Percentiles rank a stretch among this genome's conserved stretches.
These are phyloP conservation scores for Drosophila ficusphila DNA, from an alignment of 1,140 invertebrate genomes.

Conservation along the genomic window DNA sequence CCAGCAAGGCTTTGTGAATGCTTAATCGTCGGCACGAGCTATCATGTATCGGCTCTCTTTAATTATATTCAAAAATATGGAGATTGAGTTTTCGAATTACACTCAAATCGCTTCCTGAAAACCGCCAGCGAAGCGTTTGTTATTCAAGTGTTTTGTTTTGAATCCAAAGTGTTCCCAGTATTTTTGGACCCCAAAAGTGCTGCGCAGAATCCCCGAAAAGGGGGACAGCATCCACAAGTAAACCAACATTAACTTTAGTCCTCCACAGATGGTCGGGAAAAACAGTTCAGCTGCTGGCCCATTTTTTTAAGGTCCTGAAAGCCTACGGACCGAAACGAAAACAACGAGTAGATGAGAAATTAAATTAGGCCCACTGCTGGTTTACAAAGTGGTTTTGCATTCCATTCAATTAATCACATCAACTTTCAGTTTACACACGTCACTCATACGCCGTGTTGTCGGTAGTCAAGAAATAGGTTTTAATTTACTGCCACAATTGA, in stretches of 20 bases:
- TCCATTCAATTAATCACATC: constrained; percentile 8
- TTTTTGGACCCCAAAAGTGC: background rate
- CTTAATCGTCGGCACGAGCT: constrained; percentile 5
- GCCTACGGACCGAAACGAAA: background rate
- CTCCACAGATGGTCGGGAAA: constrained; percentile 38
- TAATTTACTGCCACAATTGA: constrained; percentile 30
- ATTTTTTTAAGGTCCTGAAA: background rate
- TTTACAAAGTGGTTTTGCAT: background rate
- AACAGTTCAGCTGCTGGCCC: background rate
- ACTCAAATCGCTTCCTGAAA: constrained; percentile 17
- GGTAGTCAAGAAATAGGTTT: background rate
- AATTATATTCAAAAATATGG: constrained; percentile 39
- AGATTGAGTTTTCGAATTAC: constrained; percentile 12
- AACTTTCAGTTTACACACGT: background rate
- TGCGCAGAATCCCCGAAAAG: constrained; percentile 40
- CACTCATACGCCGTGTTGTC: constrained; percentile 21
- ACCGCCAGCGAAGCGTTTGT: background rate
- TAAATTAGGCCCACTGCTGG: constrained; percentile 8
- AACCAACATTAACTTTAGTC: constrained; percentile 16
- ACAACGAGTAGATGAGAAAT: constrained; percentile 9
- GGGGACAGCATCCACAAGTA: constrained; percentile 67
- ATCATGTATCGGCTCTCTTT: constrained; percentile 11
- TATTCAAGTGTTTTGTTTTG: constrained; percentile 29
- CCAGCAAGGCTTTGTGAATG: constrained; percentile 32
- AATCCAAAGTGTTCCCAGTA: constrained; percentile 44